Conservation (phyloP, 92 coral and sea anemone species). For the Zoanthus sansibaricus region DNA sequence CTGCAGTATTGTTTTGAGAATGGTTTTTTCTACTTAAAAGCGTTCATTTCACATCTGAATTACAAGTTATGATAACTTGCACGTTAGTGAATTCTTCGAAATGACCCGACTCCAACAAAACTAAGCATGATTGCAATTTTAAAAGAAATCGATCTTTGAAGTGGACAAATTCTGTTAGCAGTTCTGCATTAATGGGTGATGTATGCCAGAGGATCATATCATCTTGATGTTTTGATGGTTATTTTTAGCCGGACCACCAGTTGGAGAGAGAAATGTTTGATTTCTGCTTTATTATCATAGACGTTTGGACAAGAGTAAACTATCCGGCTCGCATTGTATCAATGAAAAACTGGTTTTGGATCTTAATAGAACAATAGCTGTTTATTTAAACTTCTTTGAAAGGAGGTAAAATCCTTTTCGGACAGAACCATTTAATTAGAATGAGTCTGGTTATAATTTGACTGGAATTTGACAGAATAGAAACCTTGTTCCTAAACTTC, state of each 20-base stretch:
- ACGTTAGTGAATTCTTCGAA: not conserved
- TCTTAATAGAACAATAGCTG: conserved; percentile 25
- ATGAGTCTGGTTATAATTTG: conserved; percentile 46
- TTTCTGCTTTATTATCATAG: conserved; percentile 30
- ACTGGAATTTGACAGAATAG: conserved; percentile 44
- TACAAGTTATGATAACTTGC: not conserved
- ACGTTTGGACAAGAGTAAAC: not conserved
- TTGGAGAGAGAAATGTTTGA: conserved; percentile 37
- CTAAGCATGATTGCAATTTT: not conserved
- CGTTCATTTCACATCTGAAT: not conserved
- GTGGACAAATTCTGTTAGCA: conserved; percentile 38
- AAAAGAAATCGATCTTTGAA: not conserved
- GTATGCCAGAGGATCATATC: conserved; percentile 47
- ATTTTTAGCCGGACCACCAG: conserved; percentile 67
- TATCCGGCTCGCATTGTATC: not conserved
- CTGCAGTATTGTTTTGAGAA: conserved; percentile 12
- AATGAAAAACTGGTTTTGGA: conserved; percentile 1
- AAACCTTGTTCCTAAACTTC: not conserved
- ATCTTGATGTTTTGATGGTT: conserved; percentile 67
- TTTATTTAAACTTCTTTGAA: conserved; percentile 20
- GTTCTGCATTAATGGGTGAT: conserved; percentile 4
- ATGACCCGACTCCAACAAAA: not conserved
- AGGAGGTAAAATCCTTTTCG: conserved; percentile 34
- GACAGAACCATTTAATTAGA: conserved; percentile 39
- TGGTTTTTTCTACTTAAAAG: conserved; percentile 3